Base-by-base conservation (phyloP, 2,888 invertebrate genomes). In the Leptopterna dolabrata region DNA sequence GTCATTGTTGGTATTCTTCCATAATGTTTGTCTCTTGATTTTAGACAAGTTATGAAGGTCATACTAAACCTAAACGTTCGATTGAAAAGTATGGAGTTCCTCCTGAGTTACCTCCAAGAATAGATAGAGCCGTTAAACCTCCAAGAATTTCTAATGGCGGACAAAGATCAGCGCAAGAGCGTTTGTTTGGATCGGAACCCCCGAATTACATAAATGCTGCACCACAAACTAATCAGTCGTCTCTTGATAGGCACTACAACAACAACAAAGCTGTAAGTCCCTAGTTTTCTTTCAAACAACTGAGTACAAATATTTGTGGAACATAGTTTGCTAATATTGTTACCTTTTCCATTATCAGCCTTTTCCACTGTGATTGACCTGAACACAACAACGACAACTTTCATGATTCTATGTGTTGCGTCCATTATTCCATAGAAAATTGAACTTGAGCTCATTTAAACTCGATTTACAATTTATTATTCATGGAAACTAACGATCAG, bases 91-190 rank as follows among this genome's bases (percentile, higher is more conserved):
- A 88, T 45, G 88, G 88, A n/a, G 89, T 91, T 91, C 95, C 95
- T 24, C 97, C 97, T 0, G 97, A 97, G 93, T 92, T 97, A 88
- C 97, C 97, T 0, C 97, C 97, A 0, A 94, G 97, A 86, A 95
- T 97, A 29, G 95, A 96, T 92, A 93, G 96, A 41, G 95, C 94
- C 87, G 95, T 93, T 1, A 96, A 97, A 91, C 97, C 97, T 0
- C 94, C 91, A 6, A 89, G 90, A 71, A 88, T 93, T 93, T 83
- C 91, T 93, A 73, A 91, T 92, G 87, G 88, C 92, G 87, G 88
- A 7, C 90, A 90, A 71, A 89, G 94, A 89, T 93, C 94, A 80
- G 96, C 96, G 0, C 95, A 96, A 90, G 96, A 96, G 91, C 93
- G 96, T 82, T 92, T 96, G 3, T 96, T 96, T 91, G 96, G 94